Base-by-base conservation (phyloP, 92 coral and sea anemone genomes). In the Actinernus sp. region DNA sequence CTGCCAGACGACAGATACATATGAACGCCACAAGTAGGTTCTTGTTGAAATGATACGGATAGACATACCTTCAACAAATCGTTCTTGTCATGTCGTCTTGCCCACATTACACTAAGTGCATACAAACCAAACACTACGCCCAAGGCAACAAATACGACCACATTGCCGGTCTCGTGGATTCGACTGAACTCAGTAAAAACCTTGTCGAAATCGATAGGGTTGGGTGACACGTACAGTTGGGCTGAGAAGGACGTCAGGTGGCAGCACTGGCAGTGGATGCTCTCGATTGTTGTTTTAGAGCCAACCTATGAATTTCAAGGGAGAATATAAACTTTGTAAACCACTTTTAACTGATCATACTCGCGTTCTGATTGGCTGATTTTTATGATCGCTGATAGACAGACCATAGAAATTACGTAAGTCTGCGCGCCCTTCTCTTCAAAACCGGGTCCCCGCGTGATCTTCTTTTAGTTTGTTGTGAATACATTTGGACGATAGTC, bases 201-300 rank as follows among this genome's bases (percentile, higher is more conserved):
- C 46, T 47, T 44, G 8, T 78, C 79, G 58, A 88, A 88, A 32
- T 88, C 90, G 14, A 88, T 72, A 4, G 87, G 90, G 58, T 88
- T 88, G 11, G 95, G 95, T n/a, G 82, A 86, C 23, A 88, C 90
- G 54, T 75, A 68, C 39, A 83, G 31, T 56, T 88, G 83, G 31
- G 83, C 83, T 41, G 83, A 88, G 63, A 88, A 88, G 19, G 95
- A 70, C 21, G 95, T 83, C 39, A 88, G 63, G 37, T 88, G 95
- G 49, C 27, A 57, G 34, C 95, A 88, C 18, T 30, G 43, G 44
- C 95, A 88, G 21, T 62, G 47, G 37, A 77, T 60, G 4, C 49
- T 27, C 11, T 51, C 55, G 13, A 36, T 12, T 11, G 66, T 51
- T 33, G 86, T 71, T 2, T 30, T 31, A 2, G 65, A 55, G 48